Base-by-base conservation (phyloP, 64 coral and sea anemone species). In the Pachyseris speciosa region DNA sequence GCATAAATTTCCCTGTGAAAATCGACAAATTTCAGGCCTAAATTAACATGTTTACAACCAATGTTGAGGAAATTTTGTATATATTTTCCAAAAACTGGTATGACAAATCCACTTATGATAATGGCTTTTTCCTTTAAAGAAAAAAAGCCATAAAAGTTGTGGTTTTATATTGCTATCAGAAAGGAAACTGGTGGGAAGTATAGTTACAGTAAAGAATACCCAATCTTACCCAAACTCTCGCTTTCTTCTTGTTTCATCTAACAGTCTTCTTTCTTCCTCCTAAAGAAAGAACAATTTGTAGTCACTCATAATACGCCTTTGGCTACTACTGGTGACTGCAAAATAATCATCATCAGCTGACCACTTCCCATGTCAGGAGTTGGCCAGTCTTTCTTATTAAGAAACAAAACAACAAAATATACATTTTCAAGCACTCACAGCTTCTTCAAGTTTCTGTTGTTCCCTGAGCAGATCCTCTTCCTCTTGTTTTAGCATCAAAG, bases 401-500 rank as follows among this genome's bases (percentile, higher is more conserved):
- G n/a, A 76, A 38, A 24, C 19, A 11, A 36, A 50, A 10, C 2
- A 30, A 63, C n/a, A 64, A 15, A 20, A 76, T 31, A 40, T 34
- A 3, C 9, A 81, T 63, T 9, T n/a, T 16, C 73, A 69, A 40
- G 22, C 39, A 95, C 97, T 95, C 67, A 99, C 97, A 60, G 90
- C 97, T 87, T 99, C 44, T 39, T 99, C 97, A 59, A 99, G 63
- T 74, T 75, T 99, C 37, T 75, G 69, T 53, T 99, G 93, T 93
- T 95, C 97, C 84, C 92, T 94, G 57, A 80, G 43, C 34, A 99
- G 58, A 67, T 92, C 89, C 24, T 99, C 97, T 74, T 99, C 94
- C 67, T 99, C 97, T 77, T 90, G 65, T 74, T 90, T 99, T 9
- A 99, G 70, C 94, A 99, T 99, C 43, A 74, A 71, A 80, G 97